Percentiles rank a stretch among this genome's conserved stretches.
Evolutionary conservation across 1,140 invertebrate species (phyloP).

Genomic region (Lepidurus packardi): DNA sequence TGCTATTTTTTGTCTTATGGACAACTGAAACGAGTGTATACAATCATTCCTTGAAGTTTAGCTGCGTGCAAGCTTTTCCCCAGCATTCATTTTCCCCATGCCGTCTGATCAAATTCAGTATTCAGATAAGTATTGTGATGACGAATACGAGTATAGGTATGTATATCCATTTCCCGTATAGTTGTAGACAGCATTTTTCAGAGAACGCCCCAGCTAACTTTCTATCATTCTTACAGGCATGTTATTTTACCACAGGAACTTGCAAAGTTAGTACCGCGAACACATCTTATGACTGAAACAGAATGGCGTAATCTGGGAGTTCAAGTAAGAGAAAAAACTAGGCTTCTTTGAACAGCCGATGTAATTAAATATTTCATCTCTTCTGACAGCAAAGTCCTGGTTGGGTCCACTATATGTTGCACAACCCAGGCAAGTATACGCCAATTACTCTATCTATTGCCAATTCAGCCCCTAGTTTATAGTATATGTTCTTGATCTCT

Average conservation of each 20-base stretch:
- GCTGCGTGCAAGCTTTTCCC: neutral
- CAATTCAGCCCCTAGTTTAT: no score
- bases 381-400: neutral
- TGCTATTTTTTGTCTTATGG: no score
- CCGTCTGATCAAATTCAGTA: neutral
- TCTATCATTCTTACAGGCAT: neutral
- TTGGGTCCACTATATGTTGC: constrained; percentile 5
- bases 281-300: constrained; percentile 1
- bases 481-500: no score
- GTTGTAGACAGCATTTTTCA: no score
- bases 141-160: neutral
- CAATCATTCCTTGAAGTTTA: neutral
- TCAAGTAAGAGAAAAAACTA: neutral
- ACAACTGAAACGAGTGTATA: no score
- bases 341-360: neutral
- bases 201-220: neutral
- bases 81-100: no score
- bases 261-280: neutral
- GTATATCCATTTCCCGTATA: neutral
- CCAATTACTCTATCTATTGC: neutral
- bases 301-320: neutral
- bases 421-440: neutral
- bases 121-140: neutral
- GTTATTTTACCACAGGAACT: neutral
- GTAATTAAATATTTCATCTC: neutral